Evolutionary conservation across 35 echinoderm and acorn worm genomes (phyloP).

Genomic region (Heliocidaris erythrogramma): DNA sequence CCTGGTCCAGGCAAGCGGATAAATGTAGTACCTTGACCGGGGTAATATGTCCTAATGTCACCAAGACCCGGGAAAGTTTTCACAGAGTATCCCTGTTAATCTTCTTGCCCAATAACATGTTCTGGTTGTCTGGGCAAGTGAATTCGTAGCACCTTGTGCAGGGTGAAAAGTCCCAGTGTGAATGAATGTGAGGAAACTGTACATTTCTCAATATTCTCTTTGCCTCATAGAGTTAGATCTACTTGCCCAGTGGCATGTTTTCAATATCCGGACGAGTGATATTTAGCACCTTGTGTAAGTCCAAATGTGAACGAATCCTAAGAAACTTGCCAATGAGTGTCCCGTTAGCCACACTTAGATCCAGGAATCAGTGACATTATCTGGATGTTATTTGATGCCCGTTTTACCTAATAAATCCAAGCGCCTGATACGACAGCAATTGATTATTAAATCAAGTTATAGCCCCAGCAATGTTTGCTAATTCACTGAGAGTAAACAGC

Average conservation of each 20-base stretch:
- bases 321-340: not conserved
- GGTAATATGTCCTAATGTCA: no score
- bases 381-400: slow-evolving; percentile 12
- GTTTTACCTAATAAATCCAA: slow-evolving; percentile 32
- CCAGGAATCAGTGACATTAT: slow-evolving; percentile 26
- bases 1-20: no score
- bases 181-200: no score
- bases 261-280: not conserved
- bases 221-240: no score
- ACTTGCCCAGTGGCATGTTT: not conserved
- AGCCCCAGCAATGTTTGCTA: slow-evolving; percentile 36
- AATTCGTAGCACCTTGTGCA: no score
- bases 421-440: slow-evolving; percentile 41
- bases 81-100: no score
- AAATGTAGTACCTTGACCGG: no score
- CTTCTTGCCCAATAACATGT: no score
- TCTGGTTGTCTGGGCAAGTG: no score
- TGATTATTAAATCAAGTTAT: slow-evolving; percentile 47
- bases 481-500: slow-evolving; percentile 6
- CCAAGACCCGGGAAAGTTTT: no score
- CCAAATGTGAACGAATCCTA: not conserved
- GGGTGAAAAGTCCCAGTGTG: no score
- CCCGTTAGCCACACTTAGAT: slow-evolving; percentile 14
- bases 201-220: no score
- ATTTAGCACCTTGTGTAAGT: not conserved